Evolutionary conservation across 1,140 invertebrate species (phyloP), one percentile per base, ranked within the genome.

Genomic region (Psilanteris sp.): DNA sequence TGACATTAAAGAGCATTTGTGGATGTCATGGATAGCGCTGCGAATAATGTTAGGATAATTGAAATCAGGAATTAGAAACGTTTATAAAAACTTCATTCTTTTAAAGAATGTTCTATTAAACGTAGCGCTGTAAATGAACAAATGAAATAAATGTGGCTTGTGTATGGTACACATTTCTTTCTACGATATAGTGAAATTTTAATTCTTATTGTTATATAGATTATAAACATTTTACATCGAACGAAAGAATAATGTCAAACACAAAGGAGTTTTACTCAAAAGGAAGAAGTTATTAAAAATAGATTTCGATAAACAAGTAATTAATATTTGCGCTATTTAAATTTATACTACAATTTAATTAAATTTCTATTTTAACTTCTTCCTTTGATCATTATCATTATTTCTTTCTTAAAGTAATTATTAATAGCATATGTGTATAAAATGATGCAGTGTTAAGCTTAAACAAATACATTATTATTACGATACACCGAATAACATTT

Each of bases 381-480:
- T 26, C 26, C 31, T 24, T 1, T 15, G 7, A 24, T 7, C 29
- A 61, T 48, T 29, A 48, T 29, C 27, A 66, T 59, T 71, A 52
- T 55, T 55, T 50, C 26, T 39, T 78, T 67, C 43, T 34, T 80
- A 59, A 74, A 68, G 74, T 83, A 77, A 81, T 82, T 66, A 77
- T 73, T 79, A 78, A 78, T 81, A 73, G 77, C 79, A 73, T 85
- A 87, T 87, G 81, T 87, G 82, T 87, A 88, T 84, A 88, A 87
- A 87, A 87, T 83, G 82, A 87, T 87, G 82, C 75, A 81, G 67
- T 85, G 81, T 84, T 84, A 82, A 85, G 79, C 82, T 81, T 87
- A 74, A 80, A 72, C 61, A 85, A 85, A 86, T 87, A 87, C 79
- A 85, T 80, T 79, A 87, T 81, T 79, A 87, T 84, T 83, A 85